These are phyloP conservation scores for Meloe dianella DNA, from an alignment of 2,888 invertebrate genomes.

Conservation along the genomic window DNA sequence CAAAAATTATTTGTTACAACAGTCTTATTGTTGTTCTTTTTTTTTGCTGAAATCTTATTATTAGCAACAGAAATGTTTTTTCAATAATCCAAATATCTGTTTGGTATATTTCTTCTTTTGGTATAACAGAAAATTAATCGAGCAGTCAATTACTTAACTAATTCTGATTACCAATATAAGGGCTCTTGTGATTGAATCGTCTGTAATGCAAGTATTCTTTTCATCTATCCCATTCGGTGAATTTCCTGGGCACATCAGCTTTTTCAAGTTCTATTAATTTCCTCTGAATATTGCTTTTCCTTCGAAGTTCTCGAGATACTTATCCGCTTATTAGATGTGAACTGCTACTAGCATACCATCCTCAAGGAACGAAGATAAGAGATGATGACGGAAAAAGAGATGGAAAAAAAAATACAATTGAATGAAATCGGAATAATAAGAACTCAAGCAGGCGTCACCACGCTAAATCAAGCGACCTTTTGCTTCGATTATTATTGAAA, in stretches of 20 bases:
- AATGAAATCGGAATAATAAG: constrained; percentile 1
- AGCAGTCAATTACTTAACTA: neutral
- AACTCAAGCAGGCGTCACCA: neutral
- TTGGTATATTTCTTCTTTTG: no score
- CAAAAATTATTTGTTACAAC: neutral
- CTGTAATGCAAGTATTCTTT: neutral
- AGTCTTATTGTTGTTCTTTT: no score
- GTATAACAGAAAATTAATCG: neutral
- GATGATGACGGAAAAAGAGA: neutral
- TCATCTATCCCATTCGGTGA: neutral
- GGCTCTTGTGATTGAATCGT: neutral
- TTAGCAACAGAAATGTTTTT: no score
- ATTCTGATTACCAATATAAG: constrained; percentile 2
- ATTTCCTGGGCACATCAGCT: constrained; percentile 2
- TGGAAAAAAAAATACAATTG: constrained; percentile 11
- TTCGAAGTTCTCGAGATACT: neutral
- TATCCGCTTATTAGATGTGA: constrained; percentile 7
- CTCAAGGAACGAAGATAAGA: neutral
- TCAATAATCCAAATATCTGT: no score
- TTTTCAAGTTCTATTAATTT: constrained; percentile 13
- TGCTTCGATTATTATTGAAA: constrained; percentile 24
- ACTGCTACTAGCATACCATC: neutral
- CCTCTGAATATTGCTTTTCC: constrained; percentile 4
- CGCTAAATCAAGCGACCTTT: constrained; percentile 17
- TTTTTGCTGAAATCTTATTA: no score